These are phyloP conservation scores for Acrocephalus scirpaceus DNA, from an alignment of 2,797 vertebrate species.

Conservation along the genomic window DNA sequence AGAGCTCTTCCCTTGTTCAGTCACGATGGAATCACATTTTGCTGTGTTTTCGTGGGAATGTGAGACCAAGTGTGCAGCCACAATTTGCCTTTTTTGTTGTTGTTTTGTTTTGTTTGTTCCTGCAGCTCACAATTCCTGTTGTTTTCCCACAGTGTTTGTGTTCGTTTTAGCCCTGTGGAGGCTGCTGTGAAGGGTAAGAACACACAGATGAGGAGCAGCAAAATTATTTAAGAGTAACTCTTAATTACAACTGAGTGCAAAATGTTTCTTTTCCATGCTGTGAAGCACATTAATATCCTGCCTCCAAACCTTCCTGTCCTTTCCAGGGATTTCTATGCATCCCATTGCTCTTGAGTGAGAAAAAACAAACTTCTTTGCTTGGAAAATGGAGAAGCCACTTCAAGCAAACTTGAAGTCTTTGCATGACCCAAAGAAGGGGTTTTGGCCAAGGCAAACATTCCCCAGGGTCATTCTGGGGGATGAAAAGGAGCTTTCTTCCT, in stretches of 20 bases:
- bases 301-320: not conserved
- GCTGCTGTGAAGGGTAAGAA: not conserved
- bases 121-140: not conserved
- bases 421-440: not conserved
- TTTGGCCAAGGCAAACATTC: not conserved
- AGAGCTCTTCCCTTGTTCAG: not conserved
- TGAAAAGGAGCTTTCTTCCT: not conserved
- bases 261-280: not conserved
- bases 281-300: not conserved
- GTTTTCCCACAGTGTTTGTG: not conserved
- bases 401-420: not conserved
- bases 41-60: not conserved
- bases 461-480: not conserved
- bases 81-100: not conserved
- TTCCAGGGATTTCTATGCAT: not conserved
- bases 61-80: not conserved
- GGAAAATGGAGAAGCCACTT: not conserved
- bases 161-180: not conserved
- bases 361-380: not conserved
- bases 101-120: too few relatives aligned
- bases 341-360: not conserved
- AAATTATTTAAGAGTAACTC: not conserved
- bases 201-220: rapidly evolving
- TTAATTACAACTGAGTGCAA: not conserved
- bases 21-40: not conserved